phyloP scores from a whole-genome alignment of 1,140 invertebrate species.

The Pseudomyrmex concolor region DNA sequence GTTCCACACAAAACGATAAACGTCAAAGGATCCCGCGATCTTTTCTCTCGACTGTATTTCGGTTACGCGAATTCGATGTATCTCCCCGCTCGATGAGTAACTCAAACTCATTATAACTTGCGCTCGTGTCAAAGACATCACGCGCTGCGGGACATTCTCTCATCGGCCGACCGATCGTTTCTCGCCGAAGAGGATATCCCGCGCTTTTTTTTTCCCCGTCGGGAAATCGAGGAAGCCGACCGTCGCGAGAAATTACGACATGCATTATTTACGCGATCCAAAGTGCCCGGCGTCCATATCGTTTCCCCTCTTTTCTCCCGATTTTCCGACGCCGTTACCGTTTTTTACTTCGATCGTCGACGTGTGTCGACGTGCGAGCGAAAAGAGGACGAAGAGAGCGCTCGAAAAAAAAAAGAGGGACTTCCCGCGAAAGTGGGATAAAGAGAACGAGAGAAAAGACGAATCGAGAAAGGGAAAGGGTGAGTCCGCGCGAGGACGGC shows the following conservation, averaged over 20 bases:
- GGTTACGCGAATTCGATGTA: slow-evolving; percentile 10
- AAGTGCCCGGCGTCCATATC: slow-evolving; percentile 47
- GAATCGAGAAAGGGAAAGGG: neutral
- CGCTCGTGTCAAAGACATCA: slow-evolving; percentile 36
- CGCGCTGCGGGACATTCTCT: slow-evolving; percentile 15
- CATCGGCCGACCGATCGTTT: slow-evolving; percentile 20
- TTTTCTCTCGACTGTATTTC: neutral
- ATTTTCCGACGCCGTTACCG: no score
- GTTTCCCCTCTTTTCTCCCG: neutral
- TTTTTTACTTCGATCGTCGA: no score
- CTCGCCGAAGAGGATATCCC: neutral
- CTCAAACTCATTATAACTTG: slow-evolving; percentile 37
- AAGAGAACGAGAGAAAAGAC: neutral
- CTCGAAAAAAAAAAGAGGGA: no score
- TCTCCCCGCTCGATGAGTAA: slow-evolving; percentile 6
- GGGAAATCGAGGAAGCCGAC: neutral
- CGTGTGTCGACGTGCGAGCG: no score
- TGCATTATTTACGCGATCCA: slow-evolving; percentile 72
- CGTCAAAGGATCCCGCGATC: slow-evolving; percentile 5
- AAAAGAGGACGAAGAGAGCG: no score
- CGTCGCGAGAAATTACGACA: slow-evolving; percentile 66
- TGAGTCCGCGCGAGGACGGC: slow-evolving; percentile 32
- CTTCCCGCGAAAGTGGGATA: neutral
- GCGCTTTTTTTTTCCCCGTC: neutral
- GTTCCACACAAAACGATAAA: slow-evolving; percentile 21